Evolutionary conservation across 2,797 vertebrate species (phyloP), one percentile per base, ranked within the genome.

Genomic region (Poeciliopsis presidionis): DNA sequence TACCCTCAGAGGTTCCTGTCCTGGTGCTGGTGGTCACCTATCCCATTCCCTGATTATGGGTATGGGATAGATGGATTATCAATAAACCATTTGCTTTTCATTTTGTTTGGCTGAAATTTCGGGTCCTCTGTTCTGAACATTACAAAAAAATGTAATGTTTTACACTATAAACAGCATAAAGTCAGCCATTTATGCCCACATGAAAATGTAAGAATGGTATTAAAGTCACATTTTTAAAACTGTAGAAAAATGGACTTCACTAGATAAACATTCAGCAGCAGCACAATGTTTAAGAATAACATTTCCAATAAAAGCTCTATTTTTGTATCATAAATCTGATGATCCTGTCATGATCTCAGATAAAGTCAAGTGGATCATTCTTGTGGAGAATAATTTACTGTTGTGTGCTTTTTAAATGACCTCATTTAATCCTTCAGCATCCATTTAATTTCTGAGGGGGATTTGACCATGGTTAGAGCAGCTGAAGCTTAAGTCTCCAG

Each of bases 401-500:
- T 41, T 70, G 18, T n/a, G 72, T 51, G 25, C 63, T 13, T 79
- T 82, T 75, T 33, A n/a, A 73, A 84, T 76, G 0, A 73, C 7
- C 30, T 78, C 33, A 83, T 41, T 4, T 80, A 72, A 71, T 45
- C 47, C 77, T 1, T 39, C 4, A 61, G 28, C 16, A 76, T 74
- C 73, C 77, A 80, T 81, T 43, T 75, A 55, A 76, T 77, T 65
- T 70, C 43, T 81, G 72, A 39, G 25, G 63, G 47, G 78, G 57
- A 49, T 67, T 33, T 85, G 71, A 79, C 70, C 73, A 28, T 53
- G 51, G 70, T 76, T 70, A 74, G 84, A 84, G 61, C 57, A 61
- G 59, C 84, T 86, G 77, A 72, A 86, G 49, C 73, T 55, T 41
- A 84, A 76, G 79, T 81, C 20, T 78, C 75, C 57, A 73, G 45